A percentile compares a stretch with the other conserved stretches of the same genome.
Conservation (phyloP, 1,140 invertebrate species). For the Drosophila littoralis region DNA sequence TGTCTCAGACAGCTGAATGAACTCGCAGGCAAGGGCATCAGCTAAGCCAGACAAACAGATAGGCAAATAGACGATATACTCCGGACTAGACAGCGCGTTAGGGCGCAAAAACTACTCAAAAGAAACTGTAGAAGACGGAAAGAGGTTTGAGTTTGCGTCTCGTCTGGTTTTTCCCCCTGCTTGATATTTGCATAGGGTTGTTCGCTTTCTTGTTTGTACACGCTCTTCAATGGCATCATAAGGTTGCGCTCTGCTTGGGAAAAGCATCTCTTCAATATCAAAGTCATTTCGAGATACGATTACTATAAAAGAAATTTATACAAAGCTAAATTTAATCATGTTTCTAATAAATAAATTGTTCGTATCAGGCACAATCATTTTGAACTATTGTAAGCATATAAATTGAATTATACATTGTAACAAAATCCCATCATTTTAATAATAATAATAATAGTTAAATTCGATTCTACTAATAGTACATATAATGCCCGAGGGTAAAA, state of each 20-base stretch:
- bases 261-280: no score
- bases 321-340: no score
- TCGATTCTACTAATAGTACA: no score
- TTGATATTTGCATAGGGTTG: conserved; percentile 9
- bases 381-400: no score
- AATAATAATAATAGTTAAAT: no score
- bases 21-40: conserved; percentile 39
- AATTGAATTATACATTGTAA: no score
- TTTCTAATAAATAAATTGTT: no score
- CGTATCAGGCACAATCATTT: no score
- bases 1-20: conserved; percentile 72
- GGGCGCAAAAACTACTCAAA: conserved; percentile 23
- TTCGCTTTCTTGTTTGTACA: conserved; percentile 3
- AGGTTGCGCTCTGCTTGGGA: not conserved
- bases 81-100: conserved; percentile 32
- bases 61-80: conserved; percentile 40
- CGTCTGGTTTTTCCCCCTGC: conserved; percentile 23
- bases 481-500: no score
- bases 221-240: not conserved
- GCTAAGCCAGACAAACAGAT: conserved; percentile 63
- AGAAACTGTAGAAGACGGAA: conserved; percentile 36
- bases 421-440: no score
- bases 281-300: no score
- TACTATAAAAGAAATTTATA: no score
- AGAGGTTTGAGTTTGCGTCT: conserved; percentile 44